phyloP scores from a whole-genome alignment of 2,797 vertebrate genomes.

The Oreochromis grahami region DNA sequence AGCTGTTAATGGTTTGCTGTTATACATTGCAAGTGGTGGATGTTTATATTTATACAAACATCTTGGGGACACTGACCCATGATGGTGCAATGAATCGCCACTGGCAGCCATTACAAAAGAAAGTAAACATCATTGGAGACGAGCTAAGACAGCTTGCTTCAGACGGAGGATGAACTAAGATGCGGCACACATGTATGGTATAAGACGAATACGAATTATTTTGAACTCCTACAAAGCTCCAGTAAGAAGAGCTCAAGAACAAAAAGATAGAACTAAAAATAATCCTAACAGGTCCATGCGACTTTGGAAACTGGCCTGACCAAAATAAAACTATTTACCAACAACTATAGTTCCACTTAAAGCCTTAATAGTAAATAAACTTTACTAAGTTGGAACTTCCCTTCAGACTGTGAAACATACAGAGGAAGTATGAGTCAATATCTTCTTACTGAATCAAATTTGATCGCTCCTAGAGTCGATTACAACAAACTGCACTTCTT shows the following conservation, averaged over 20 bases:
- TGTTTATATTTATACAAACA: background rate
- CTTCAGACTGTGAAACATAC: background rate
- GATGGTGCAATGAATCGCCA: background rate
- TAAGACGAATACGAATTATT: rapidly evolving
- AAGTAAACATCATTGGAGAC: background rate
- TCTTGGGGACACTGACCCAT: background rate
- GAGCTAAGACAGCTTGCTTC: background rate
- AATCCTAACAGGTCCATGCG: background rate
- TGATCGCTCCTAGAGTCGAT: background rate
- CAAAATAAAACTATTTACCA: background rate
- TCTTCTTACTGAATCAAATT: background rate
- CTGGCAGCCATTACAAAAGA: background rate
- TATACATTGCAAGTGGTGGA: background rate
- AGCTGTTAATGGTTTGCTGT: background rate
- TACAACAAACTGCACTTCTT: background rate
- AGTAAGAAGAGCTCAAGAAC: background rate
- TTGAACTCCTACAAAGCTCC: background rate
- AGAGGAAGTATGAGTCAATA: background rate
- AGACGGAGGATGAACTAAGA: background rate
- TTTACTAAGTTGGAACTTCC: background rate
- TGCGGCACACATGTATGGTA: background rate
- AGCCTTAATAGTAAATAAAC: rapidly evolving
- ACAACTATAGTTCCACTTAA: background rate
- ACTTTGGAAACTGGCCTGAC: background rate
- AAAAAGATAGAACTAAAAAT: background rate